Percentiles rank a stretch among this genome's conserved stretches.
phyloP scores from a whole-genome alignment of 2,797 vertebrate genomes.

The Phylloscopus collybita region DNA sequence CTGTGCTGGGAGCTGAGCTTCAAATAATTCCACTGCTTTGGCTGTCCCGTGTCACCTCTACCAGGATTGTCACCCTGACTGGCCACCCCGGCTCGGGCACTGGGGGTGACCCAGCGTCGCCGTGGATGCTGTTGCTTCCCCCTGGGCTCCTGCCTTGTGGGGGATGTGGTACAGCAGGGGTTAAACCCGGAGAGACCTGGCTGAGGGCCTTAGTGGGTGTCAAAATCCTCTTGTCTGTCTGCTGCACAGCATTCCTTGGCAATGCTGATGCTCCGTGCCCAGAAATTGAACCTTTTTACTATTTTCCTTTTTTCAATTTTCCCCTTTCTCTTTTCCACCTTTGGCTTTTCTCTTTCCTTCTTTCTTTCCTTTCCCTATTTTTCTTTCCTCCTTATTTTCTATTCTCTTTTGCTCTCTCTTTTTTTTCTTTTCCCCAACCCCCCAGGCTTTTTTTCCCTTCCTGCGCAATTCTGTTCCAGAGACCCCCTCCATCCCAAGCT shows the following conservation, averaged over 20 bases:
- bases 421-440: accelerated
- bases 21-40: not conserved
- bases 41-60: not conserved
- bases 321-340: accelerated
- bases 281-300: not conserved
- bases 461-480: not conserved
- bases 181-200: not conserved
- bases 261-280: not conserved
- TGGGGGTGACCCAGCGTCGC: not conserved
- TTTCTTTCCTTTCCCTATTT: accelerated
- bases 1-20: not conserved
- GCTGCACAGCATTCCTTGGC: not conserved
- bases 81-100: not conserved
- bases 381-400: too few relatives aligned
- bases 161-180: not conserved
- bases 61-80: not conserved
- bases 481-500: slow-evolving; percentile 15
- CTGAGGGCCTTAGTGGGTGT: not conserved
- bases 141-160: not conserved
- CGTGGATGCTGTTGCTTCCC: not conserved
- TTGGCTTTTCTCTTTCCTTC: not conserved
- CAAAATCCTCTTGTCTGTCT: not conserved
- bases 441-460: not conserved
- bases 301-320: not conserved
- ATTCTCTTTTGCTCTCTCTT: too few relatives aligned